Evolutionary conservation across 64 coral and sea anemone species (phyloP).

Genomic region (Astreopora myriophthalma): DNA sequence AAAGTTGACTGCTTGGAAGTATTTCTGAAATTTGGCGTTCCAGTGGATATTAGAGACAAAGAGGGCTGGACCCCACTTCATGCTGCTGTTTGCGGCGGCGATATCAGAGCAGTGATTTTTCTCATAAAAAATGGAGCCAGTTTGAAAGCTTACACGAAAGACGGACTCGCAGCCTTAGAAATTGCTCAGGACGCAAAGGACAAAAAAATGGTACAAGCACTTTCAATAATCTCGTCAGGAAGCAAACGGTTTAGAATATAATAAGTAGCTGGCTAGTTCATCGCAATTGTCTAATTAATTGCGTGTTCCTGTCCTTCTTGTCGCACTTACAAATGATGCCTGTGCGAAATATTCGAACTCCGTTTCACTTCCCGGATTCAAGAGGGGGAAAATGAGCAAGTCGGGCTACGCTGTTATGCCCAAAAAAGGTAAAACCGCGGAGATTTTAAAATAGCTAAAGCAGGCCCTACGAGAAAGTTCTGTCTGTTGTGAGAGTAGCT

Average conservation of each 20-base stretch:
- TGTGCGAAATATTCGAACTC: not conserved
- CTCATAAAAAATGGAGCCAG: conserved; percentile 70
- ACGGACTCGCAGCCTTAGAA: conserved; percentile 71
- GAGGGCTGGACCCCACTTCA: conserved; percentile 93
- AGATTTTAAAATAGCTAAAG: too few species aligned
- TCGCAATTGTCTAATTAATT: not conserved
- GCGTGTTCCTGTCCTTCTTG: not conserved
- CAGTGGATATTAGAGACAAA: conserved; percentile 70
- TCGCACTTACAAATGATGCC: not conserved
- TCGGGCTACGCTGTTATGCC: not conserved
- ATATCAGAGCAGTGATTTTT: conserved; percentile 64
- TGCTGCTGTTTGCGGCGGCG: conserved; percentile 87
- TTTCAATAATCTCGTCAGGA: not conserved
- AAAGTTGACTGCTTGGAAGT: conserved; percentile 79
- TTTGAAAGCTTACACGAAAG: conserved; percentile 50
- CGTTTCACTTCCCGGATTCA: not conserved
- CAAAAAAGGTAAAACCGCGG: not conserved
- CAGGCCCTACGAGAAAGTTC: not conserved
- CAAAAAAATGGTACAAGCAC: conserved; percentile 40
- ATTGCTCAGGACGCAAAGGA: conserved; percentile 77
- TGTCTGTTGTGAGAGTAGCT: not conserved
- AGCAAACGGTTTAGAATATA: not conserved
- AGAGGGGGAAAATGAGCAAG: not conserved
- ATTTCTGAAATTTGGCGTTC: conserved; percentile 80
- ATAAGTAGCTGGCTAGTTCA: too few species aligned